phyloP scores from a whole-genome alignment of 37 sponge, comb jelly and placozoan genomes.

The Chondrilla cf. caribensis region DNA sequence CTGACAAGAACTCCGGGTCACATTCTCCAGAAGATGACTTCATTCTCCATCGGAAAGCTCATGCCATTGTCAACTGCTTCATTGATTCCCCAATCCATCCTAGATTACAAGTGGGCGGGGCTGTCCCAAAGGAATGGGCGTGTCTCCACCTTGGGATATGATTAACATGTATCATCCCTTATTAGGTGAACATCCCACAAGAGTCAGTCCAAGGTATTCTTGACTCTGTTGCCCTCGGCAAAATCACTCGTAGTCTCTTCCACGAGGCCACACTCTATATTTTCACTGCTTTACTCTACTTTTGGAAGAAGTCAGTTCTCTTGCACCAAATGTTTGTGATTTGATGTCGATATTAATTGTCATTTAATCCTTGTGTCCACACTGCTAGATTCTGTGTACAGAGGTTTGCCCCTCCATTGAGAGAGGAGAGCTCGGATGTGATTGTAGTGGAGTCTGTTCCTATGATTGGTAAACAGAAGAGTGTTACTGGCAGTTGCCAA shows the following conservation, averaged over 20 bases:
- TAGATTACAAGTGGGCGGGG: slow-evolving; percentile 50
- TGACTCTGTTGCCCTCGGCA: slow-evolving; percentile 44
- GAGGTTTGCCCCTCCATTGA: neutral
- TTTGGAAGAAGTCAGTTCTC: slow-evolving; percentile 81
- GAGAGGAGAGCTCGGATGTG: neutral
- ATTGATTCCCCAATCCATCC: slow-evolving; percentile 80
- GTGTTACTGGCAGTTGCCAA: neutral
- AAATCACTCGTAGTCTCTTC: slow-evolving; percentile 74
- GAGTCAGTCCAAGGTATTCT: slow-evolving; percentile 60
- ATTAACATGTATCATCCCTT: neutral
- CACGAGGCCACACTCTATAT: slow-evolving; percentile 84
- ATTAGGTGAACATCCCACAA: slow-evolving; percentile 63
- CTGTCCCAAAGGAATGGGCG: neutral
- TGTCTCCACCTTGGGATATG: neutral
- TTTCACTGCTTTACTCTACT: slow-evolving; percentile 65
- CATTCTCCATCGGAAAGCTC: slow-evolving; percentile 81
- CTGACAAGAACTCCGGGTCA: slow-evolving; percentile 25
- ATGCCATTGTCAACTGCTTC: slow-evolving; percentile 87
- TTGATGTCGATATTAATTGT: too few relatives aligned
- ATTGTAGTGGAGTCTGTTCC: neutral
- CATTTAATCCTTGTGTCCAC: too few relatives aligned
- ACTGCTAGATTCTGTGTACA: slow-evolving; percentile 18
- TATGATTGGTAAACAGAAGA: neutral
- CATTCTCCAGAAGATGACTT: slow-evolving; percentile 64
- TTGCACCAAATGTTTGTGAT: neutral